Conservation (phyloP, 2,888 invertebrate species). For the Thereva unica region DNA sequence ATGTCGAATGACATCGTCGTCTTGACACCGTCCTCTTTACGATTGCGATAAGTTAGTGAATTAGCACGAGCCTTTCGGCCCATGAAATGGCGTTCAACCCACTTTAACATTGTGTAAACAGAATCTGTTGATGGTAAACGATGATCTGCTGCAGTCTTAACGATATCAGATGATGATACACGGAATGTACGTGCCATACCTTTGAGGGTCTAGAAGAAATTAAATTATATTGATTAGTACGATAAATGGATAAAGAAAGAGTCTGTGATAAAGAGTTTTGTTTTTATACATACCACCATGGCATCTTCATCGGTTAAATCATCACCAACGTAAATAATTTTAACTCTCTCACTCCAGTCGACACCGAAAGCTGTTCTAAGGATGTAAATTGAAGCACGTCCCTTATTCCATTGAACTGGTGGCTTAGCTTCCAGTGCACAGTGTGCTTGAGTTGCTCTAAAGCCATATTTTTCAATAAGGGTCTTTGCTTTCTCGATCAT, state of each 20-base stretch:
- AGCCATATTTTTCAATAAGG: constrained; percentile 76
- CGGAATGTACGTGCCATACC: constrained; percentile 94
- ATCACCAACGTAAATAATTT: constrained; percentile 88
- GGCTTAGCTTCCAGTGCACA: constrained; percentile 90
- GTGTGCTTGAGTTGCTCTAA: constrained; percentile 77
- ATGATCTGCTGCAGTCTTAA: constrained; percentile 83
- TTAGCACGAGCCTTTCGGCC: constrained; percentile 76
- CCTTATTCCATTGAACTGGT: constrained; percentile 89
- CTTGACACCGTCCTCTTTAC: constrained; percentile 71
- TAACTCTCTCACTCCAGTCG: constrained; percentile 88
- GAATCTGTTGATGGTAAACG: constrained; percentile 88
- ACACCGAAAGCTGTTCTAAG: constrained; percentile 86
- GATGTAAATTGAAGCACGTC: constrained; percentile 87
- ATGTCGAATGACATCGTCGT: constrained; percentile 76
- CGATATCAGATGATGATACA: constrained; percentile 81
- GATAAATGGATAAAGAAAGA: constrained; percentile 19
- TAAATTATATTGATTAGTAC: neutral
- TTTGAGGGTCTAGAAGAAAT: constrained; percentile 77
- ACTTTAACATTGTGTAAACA: constrained; percentile 84
- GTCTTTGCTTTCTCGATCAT: constrained; percentile 73
- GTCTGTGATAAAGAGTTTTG: neutral
- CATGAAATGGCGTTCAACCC: constrained; percentile 85
- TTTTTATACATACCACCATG: constrained; percentile 69
- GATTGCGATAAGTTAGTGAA: constrained; percentile 67
- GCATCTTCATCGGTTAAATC: constrained; percentile 90